Evolutionary conservation across 2,113 vertebrate species (phyloP), one percentile per base, ranked within the genome.

Genomic region (Albula goreensis): DNA sequence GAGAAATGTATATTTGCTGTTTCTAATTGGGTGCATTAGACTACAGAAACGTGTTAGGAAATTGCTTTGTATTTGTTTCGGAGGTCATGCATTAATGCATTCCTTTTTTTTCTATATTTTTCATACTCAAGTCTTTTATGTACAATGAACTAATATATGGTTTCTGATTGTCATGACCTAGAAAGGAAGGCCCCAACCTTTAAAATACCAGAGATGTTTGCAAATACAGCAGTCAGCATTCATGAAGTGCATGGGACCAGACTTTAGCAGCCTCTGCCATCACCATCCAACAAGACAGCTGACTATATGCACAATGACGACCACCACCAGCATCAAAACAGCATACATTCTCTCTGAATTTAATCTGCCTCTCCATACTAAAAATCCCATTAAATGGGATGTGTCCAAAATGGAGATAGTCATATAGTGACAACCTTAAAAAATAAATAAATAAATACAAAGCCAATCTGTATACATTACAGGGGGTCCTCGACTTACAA

Each of bases 1-100:
- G 92, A 92, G 91, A 90, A 89, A 84, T 87, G 91, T 91, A 88
- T 92, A 89, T 91, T 89, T 92, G 90, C 91, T 89, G 88, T 90
- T 88, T 91, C 93, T 92, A 93, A 94, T 93, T 94, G 91, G 89
- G 89, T 88, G 85, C 89, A 92, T 93, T 94, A 92, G 90, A 92
- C 90, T 90, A 88, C 83, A 86, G 88, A 90, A 89, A 87, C 89
- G 31, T 88, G 84, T 25, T 19, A 15, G 41, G 5, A 53, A 49
- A 49, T 83, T 60, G 60, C 53, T 83, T 83, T 83, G 13, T 83
- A 49, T 83, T 83, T 83, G 82, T 66, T 83, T 31, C 49, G 41
- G 82, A 83, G 82, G 48, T 57, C 57, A 25, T 49, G 56, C 11
- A 56, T 31, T 12, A 31, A 53, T 31, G 52, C 7, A 53, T 25